phyloP scores from a whole-genome alignment of 2,113 vertebrate genomes.

The Urocolius indicus region DNA sequence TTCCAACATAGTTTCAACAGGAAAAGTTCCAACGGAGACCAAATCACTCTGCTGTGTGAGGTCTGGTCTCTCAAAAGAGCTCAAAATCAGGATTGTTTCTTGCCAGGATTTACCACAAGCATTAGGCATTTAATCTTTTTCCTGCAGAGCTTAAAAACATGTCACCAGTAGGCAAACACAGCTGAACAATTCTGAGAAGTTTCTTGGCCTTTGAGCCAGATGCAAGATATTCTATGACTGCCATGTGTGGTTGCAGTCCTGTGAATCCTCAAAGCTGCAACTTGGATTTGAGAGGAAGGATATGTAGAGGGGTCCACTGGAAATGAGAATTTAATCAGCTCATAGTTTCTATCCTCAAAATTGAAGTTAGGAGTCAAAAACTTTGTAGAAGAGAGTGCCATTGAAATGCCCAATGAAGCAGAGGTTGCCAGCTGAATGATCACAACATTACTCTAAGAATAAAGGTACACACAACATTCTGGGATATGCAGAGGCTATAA shows the following conservation, averaged over 20 bases:
- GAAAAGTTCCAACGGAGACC: neutral
- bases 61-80: neutral
- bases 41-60: neutral
- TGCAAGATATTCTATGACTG: fast-evolving
- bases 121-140: neutral
- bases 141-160: neutral
- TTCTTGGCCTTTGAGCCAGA: neutral
- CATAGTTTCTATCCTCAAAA: neutral
- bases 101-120: neutral
- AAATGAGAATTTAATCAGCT: neutral
- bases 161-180: neutral
- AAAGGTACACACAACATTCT: neutral
- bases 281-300: neutral
- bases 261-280: neutral
- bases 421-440: neutral
- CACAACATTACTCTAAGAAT: neutral
- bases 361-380: neutral
- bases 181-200: neutral
- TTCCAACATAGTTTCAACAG: neutral
- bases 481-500: neutral
- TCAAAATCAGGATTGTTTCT: neutral
- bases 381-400: neutral
- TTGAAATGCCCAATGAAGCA: neutral
- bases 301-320: neutral
- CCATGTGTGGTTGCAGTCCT: neutral